Evolutionary conservation across 2,797 vertebrate genomes (phyloP).

Genomic region (Simalia tracyae): DNA sequence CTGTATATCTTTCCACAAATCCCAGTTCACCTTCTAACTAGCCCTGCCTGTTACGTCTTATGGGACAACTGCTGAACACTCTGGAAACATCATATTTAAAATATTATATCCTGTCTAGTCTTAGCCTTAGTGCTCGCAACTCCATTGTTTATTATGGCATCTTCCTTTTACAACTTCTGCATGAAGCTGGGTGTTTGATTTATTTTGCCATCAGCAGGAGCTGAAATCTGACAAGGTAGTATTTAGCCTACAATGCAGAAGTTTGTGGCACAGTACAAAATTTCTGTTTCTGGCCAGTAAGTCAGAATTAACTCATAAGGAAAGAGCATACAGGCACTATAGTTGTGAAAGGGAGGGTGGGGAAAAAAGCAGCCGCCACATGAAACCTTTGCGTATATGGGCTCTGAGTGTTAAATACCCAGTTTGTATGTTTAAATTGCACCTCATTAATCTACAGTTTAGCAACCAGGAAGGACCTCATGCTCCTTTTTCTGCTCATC

Average conservation of each 20-base stretch:
- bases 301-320: not conserved
- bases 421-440: not conserved
- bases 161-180: not conserved
- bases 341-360: not conserved
- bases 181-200: not conserved
- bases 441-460: not conserved
- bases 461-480: not conserved
- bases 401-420: not conserved
- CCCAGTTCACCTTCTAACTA: not conserved
- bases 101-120: not conserved
- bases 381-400: not conserved
- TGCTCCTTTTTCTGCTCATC: not conserved
- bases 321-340: not conserved
- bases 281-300: not conserved
- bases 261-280: not conserved
- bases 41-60: not conserved
- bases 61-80: not conserved
- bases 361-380: too few species aligned
- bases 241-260: not conserved
- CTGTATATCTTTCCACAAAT: not conserved
- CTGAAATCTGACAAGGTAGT: not conserved
- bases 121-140: not conserved
- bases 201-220: conserved; percentile 3
- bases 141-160: not conserved
- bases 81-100: not conserved